These are phyloP conservation scores for Caenorhabditis wallacei DNA, from an alignment of 2,888 invertebrate genomes.

Conservation along the genomic window DNA sequence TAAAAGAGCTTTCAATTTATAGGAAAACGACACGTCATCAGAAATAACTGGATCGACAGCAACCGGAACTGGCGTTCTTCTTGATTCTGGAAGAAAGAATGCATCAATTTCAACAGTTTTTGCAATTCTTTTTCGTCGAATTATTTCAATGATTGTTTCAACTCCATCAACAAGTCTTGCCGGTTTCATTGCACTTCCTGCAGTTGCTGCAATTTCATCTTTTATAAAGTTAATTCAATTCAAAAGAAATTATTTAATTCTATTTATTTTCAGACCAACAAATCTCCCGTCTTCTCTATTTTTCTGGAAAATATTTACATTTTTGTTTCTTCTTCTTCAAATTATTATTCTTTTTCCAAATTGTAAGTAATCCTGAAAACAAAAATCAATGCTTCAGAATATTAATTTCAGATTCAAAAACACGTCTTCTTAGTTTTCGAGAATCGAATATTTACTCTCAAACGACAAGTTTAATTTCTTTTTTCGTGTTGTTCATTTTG, in stretches of 20 bases:
- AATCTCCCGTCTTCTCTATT: constrained; percentile 39
- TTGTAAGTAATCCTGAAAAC: constrained; percentile 24
- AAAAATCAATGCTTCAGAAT: too few species aligned
- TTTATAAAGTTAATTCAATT: constrained; percentile 12
- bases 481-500: constrained; percentile 20
- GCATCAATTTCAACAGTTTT: constrained; percentile 21
- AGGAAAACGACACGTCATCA: constrained; percentile 30
- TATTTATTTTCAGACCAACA: constrained; percentile 14
- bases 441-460: constrained; percentile 45
- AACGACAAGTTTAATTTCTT: constrained; percentile 21
- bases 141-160: constrained; percentile 45
- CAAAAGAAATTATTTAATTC: not conserved
- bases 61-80: constrained; percentile 44
- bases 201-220: constrained; percentile 17
- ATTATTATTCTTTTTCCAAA: constrained; percentile 45
- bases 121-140: constrained; percentile 41
- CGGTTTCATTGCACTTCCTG: constrained; percentile 36
- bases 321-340: constrained; percentile 51
- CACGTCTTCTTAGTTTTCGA: constrained; percentile 39
- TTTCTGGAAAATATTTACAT: constrained; percentile 56
- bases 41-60: constrained; percentile 31
- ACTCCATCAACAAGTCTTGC: constrained; percentile 40
- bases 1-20: not conserved
- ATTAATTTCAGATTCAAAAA: constrained; percentile 51
- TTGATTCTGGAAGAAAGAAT: constrained; percentile 40